Base-by-base conservation (phyloP, 2,888 invertebrate genomes). In the Plagodis dolabraria region DNA sequence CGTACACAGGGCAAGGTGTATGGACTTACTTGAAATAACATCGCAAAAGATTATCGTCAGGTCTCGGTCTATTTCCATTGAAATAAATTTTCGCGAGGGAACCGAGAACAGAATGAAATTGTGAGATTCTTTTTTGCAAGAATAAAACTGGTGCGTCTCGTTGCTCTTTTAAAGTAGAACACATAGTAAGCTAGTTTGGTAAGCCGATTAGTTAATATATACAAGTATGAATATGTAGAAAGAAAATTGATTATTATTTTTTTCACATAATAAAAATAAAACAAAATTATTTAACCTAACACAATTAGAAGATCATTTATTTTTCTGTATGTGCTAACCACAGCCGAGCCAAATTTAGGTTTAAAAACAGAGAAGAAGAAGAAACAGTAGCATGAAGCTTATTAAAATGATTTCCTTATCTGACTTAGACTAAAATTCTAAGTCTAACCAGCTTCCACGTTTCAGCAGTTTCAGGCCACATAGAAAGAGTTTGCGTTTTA, bases 81-180 rank as follows among this genome's bases (percentile, higher is more conserved):
- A 86, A 82, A 83, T 81, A 81, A 81, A 86, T 85, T 81, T 83
- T 82, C 77, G 76, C 80, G 75, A 77, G 79, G 74, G 79, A 79
- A 80, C 75, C 70, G 74, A 75, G 74, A 79, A 76, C 76, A 79
- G 79, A 83, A 84, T 81, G 74, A 79, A 82, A 80, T 79, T 79
- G 78, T 77, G 75, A 72, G 75, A 72, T 77, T 76, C 76, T 77
- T 77, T 79, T 80, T 79, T 81, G 73, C 67, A 65, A 72, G 69
- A 79, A 82, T 80, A 83, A 86, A 87, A 83, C 80, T 80, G 78
- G 74, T 77, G 53, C 53, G 77, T 86, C 77, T 79, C 77, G 75
- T 68, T 83, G 84, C 76, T 85, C 82, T 83, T 86, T 83, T 79
- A 72, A 67, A 67, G 61, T 67, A 69, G 57, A 67, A 77, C 76